These are phyloP conservation scores for Microplitis manilae DNA, from an alignment of 2,888 invertebrate species.

Conservation along the genomic window DNA sequence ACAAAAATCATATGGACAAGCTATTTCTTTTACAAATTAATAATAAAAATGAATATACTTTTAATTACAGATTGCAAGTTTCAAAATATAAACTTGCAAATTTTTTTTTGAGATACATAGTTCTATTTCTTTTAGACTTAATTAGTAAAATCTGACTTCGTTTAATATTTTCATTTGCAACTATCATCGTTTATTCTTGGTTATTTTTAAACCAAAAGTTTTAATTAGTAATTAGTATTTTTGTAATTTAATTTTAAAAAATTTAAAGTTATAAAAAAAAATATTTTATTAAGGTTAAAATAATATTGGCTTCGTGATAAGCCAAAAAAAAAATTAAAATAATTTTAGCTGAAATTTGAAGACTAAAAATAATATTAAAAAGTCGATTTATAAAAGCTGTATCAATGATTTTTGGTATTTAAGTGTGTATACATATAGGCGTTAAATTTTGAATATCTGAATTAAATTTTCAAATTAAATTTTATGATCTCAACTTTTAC, in stretches of 20 bases:
- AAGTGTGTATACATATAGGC: neutral
- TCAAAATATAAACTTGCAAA: neutral
- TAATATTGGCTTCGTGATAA: neutral
- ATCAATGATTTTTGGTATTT: neutral
- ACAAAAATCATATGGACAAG: conserved; percentile 22
- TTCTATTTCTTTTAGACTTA: neutral
- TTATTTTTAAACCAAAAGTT: neutral
- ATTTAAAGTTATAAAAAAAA: neutral
- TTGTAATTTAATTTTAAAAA: neutral
- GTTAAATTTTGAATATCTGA: neutral
- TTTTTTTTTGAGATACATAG: neutral
- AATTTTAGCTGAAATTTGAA: neutral
- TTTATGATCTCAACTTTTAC: neutral
- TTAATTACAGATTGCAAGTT: neutral
- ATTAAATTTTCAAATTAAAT: neutral
- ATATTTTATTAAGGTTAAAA: neutral
- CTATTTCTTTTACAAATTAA: neutral
- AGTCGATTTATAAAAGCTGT: neutral
- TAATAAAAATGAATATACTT: neutral
- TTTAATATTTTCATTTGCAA: neutral
- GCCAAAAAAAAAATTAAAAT: neutral
- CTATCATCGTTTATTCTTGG: neutral
- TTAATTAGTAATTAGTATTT: neutral
- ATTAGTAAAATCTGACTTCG: neutral
- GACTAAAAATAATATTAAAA: neutral